phyloP scores from a whole-genome alignment of 2,888 invertebrate genomes.

The Pammene aurita region DNA sequence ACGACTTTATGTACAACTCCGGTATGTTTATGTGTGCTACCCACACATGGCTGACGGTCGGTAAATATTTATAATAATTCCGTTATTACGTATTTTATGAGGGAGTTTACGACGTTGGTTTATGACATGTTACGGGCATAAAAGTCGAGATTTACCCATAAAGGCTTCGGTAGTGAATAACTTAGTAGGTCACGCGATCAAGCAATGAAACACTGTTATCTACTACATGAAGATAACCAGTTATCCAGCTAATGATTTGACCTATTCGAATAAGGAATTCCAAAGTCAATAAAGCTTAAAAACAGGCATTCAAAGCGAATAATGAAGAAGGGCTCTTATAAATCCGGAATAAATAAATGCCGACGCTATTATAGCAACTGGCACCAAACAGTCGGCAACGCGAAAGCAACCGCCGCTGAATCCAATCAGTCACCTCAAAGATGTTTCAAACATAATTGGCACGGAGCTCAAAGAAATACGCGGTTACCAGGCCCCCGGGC shows the following conservation, averaged over 20 bases:
- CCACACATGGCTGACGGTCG: conserved; percentile 42
- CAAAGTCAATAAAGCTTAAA: conserved; percentile 33
- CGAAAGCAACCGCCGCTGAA: conserved; percentile 58
- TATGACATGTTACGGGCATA: conserved; percentile 78
- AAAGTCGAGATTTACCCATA: conserved; percentile 77
- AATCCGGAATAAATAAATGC: conserved; percentile 39
- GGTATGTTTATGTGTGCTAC: conserved; percentile 46
- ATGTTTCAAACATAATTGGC: conserved; percentile 71
- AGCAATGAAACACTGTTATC: conserved; percentile 23
- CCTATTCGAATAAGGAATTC: conserved; percentile 3
- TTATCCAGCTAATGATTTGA: conserved; percentile 24
- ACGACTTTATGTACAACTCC: conserved; percentile 46
- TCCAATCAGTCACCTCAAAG: conserved; percentile 75
- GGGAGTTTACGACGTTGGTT: conserved; percentile 68
- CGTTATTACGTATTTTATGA: conserved; percentile 73
- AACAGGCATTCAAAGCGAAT: conserved; percentile 29
- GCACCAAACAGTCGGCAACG: conserved; percentile 42
- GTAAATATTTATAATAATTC: conserved; percentile 77
- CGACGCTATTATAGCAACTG: conserved; percentile 31
- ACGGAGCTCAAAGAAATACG: conserved; percentile 59
- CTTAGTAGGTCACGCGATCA: conserved; percentile 61
- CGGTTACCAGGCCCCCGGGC: conserved; percentile 44
- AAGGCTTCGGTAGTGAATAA: conserved; percentile 73
- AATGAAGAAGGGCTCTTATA: conserved; percentile 33
- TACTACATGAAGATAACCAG: background rate